Conservation (phyloP, 2,888 invertebrate genomes). For the Pseudanteris insignis region DNA sequence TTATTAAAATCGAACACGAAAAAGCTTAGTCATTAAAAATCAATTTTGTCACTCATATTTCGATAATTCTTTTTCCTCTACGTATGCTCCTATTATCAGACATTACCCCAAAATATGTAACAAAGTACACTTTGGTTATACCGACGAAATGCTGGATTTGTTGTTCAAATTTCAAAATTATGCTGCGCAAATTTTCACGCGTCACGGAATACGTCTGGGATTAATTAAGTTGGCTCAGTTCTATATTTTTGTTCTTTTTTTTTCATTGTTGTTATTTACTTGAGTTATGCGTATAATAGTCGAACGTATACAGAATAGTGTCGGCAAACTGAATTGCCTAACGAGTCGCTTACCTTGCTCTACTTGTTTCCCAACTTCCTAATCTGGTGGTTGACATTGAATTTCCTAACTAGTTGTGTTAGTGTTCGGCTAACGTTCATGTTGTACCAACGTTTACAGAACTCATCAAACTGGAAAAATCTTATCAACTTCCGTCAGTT, state of each 20-base stretch:
- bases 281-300: slow-evolving; percentile 19
- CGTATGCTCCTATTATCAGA: too few relatives aligned
- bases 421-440: slow-evolving; percentile 21
- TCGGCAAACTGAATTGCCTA: slow-evolving; percentile 25
- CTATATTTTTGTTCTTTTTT: too few relatives aligned
- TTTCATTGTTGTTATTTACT: slow-evolving; percentile 10
- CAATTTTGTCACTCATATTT: too few relatives aligned
- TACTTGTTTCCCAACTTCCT: slow-evolving; percentile 33
- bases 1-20: too few relatives aligned
- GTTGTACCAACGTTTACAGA: slow-evolving; percentile 27
- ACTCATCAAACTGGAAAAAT: slow-evolving; percentile 16
- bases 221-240: slow-evolving; percentile 28
- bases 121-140: too few relatives aligned
- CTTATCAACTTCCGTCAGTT: slow-evolving; percentile 4
- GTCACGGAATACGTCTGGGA: not conserved
- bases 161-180: not conserved
- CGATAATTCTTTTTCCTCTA: too few relatives aligned
- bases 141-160: too few relatives aligned
- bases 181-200: not conserved
- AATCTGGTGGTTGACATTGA: slow-evolving; percentile 40
- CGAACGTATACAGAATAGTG: slow-evolving; percentile 17
- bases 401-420: slow-evolving; percentile 36
- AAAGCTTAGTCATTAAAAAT: too few relatives aligned
- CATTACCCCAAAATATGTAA: too few relatives aligned
- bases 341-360: slow-evolving; percentile 31